phyloP scores from a whole-genome alignment of 2,888 invertebrate genomes.

The Phyllotreta striolata region DNA sequence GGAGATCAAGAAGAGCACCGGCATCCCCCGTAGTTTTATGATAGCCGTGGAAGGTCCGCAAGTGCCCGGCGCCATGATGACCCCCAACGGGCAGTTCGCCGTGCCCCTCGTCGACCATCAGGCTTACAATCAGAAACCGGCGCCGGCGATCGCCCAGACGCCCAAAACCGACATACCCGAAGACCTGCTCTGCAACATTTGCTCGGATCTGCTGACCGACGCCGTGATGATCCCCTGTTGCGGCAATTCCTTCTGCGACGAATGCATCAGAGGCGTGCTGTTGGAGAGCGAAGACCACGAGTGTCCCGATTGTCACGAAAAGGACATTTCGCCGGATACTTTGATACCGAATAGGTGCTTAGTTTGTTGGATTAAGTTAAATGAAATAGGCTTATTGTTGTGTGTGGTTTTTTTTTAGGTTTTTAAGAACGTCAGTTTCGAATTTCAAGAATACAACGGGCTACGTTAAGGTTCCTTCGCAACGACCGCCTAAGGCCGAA shows the following conservation, averaged over 20 bases:
- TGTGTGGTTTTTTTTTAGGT: constrained; percentile 63
- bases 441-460: constrained; percentile 93
- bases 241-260: constrained; percentile 98
- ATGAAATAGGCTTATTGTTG: constrained; percentile 4
- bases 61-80: constrained; percentile 91
- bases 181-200: constrained; percentile 90
- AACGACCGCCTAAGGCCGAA: constrained; percentile 39
- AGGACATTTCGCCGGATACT: constrained; percentile 90
- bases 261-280: constrained; percentile 91
- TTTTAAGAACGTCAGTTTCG: constrained; percentile 86
- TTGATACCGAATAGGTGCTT: constrained; percentile 80
- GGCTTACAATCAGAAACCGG: constrained; percentile 72
- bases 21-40: constrained; percentile 97
- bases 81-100: constrained; percentile 85
- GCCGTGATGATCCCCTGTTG: constrained; percentile 99
- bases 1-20: constrained; percentile 93
- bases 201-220: constrained; percentile 90
- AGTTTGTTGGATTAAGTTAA: not conserved
- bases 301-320: constrained; percentile 93
- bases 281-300: constrained; percentile 94
- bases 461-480: constrained; percentile 69
- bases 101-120: constrained; percentile 88
- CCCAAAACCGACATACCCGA: constrained; percentile 83
- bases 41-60: constrained; percentile 89
- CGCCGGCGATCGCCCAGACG: constrained; percentile 63